Percentiles rank a stretch among this genome's conserved stretches.
These are phyloP conservation scores for Pogonocherus hispidulus DNA, from an alignment of 2,888 invertebrate genomes.

Conservation along the genomic window DNA sequence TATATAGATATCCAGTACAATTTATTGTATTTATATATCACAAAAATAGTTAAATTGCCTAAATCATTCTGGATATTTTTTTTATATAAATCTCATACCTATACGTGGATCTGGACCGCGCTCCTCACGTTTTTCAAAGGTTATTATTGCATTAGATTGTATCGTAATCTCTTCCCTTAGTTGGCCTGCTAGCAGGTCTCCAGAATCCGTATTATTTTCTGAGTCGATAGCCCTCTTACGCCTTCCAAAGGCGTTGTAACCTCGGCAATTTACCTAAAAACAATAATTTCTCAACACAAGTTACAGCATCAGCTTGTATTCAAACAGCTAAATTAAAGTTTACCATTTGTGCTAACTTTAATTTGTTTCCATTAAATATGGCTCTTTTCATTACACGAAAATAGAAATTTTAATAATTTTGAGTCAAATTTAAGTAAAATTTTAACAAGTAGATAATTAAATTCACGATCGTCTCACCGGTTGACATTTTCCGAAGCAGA, in stretches of 20 bases:
- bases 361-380: too few species aligned
- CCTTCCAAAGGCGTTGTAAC: conserved; percentile 90
- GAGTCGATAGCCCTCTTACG: conserved; percentile 77
- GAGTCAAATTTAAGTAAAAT: too few species aligned
- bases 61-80: not conserved
- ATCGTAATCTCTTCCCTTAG: conserved; percentile 94
- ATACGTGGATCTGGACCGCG: conserved; percentile 78
- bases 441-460: too few species aligned
- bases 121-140: conserved; percentile 88
- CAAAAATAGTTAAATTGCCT: too few species aligned
- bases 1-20: too few species aligned
- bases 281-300: too few species aligned
- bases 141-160: conserved; percentile 91
- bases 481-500: conserved; percentile 95
- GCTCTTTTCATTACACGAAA: too few species aligned
- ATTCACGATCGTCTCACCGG: conserved; percentile 75
- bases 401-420: too few species aligned
- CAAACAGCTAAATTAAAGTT: too few species aligned
- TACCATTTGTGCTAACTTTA: too few species aligned
- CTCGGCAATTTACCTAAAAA: conserved; percentile 87
- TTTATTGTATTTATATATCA: too few species aligned
- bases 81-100: conserved; percentile 41
- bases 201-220: conserved; percentile 72
- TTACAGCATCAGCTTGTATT: too few species aligned
- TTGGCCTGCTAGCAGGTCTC: conserved; percentile 79